Base-by-base conservation (phyloP, 1,140 invertebrate genomes). In the Babylonia areolata region DNA sequence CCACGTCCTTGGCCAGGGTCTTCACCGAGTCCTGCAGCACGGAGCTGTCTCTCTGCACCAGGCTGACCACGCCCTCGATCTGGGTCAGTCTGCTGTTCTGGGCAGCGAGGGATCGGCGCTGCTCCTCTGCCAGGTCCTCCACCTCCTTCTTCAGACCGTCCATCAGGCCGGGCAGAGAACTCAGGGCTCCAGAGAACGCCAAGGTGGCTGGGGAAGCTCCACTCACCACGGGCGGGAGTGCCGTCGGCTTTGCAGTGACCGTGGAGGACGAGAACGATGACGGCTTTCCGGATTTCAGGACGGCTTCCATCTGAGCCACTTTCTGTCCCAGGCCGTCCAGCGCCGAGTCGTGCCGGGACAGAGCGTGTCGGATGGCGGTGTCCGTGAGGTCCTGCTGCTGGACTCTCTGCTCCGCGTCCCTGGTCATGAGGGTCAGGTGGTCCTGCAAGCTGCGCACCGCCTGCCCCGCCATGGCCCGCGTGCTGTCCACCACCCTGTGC, bases 301-400 rank as follows among this genome's bases (percentile, higher is more conserved):
- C 11, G n/a, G 40, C 40, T 5, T 80, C 78, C 40, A 80, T 15
- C n/a, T 80, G 39, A 28, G 20, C 23, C 39, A 54, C n/a, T 54
- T 35, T 51, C 78, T 80, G 78, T 23, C 23, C 28, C 28, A 80
- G 33, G 42, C 39, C 54, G 78, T 80, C 78, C 42, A 80, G 78
- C 46, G 28, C 20, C 28, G 40, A 5, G 78, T 80, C 78, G 46
- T 80, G 78, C 78, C 31, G 51, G 42, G 46, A 17, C 28, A 80
- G 78, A 0, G 28, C 31, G 78, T 80, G 23, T 9, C 31, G 40
- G 23, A 80, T 51, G 3, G 2, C 3, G 33, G 2, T 28, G 46
- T 54, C 46, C 42, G 42, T 20, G 12, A 11, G 11, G 46, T 40
- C 78, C 78, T 31, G 78, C 46, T 54, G 28, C 46, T 35, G n/a